Evolutionary conservation across 2,113 vertebrate genomes (phyloP).

Genomic region (Poeciliopsis occidentalis): DNA sequence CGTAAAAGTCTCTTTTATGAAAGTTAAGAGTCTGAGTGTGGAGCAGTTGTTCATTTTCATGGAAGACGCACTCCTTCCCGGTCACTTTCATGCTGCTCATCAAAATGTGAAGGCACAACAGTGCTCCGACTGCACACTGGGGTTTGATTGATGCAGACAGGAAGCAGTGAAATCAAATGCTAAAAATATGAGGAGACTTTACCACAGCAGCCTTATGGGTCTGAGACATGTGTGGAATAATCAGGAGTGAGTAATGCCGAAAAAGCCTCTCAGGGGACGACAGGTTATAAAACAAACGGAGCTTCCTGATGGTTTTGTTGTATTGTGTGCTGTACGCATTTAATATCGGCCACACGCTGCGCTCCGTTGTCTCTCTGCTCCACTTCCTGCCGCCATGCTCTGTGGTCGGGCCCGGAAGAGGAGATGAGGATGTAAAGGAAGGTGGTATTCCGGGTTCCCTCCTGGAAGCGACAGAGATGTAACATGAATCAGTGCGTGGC

Average conservation of each 20-base stretch:
- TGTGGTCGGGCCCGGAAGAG: constrained; percentile 39
- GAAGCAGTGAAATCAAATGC: background rate
- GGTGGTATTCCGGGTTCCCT: constrained; percentile 11
- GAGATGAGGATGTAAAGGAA: constrained; percentile 20
- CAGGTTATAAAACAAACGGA: constrained; percentile 51
- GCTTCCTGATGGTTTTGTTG: constrained; percentile 37
- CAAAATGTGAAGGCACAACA: background rate
- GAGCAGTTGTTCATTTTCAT: background rate
- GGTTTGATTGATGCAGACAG: background rate
- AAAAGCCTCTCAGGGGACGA: constrained; percentile 41
- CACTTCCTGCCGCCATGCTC: constrained; percentile 60
- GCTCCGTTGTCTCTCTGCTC: constrained; percentile 63
- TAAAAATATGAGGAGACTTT: constrained; percentile 7
- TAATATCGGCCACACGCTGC: constrained; percentile 67
- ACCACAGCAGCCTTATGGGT: background rate
- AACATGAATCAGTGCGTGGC: constrained; percentile 33
- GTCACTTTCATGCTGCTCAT: background rate
- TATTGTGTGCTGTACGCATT: constrained; percentile 39
- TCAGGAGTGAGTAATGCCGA: constrained; percentile 30
- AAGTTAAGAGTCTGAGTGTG: background rate
- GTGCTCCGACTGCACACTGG: background rate
- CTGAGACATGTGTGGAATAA: constrained; percentile 26
- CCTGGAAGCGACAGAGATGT: constrained; percentile 37
- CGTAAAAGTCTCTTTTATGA: background rate
- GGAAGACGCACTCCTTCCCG: background rate